These are phyloP conservation scores for Meliscaeva auricollis DNA, from an alignment of 2,888 invertebrate species.

Conservation along the genomic window DNA sequence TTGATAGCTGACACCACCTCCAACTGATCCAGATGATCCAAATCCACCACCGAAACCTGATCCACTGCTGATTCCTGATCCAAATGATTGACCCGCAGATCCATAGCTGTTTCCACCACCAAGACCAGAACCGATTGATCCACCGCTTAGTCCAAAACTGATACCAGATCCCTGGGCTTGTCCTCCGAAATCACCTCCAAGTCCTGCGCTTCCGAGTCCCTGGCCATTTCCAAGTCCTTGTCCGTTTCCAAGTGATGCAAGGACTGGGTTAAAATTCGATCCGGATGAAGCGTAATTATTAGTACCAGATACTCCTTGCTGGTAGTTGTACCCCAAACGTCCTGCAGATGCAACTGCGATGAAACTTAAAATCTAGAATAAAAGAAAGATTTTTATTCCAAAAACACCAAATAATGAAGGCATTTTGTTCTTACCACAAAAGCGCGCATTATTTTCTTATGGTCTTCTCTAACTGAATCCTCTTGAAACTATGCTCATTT, in stretches of 20 bases:
- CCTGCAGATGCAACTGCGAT: constrained; percentile 45
- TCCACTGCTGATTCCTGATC: not conserved
- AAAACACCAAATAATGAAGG: no score
- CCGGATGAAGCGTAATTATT: constrained; percentile 10
- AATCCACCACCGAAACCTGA: not conserved
- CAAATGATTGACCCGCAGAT: not conserved
- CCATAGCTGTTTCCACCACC: not conserved
- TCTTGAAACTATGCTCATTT: not conserved
- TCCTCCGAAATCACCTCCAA: not conserved
- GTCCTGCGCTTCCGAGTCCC: not conserved
- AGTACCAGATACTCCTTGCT: constrained; percentile 9
- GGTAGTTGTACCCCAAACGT: constrained; percentile 49
- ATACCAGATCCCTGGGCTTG: not conserved
- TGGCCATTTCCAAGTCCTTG: no score
- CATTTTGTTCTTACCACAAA: constrained; percentile 41
- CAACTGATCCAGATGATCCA: not conserved
- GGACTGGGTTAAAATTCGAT: not conserved
- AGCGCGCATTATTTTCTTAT: constrained; percentile 36
- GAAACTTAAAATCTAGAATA: constrained; percentile 39
- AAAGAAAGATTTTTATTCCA: not conserved
- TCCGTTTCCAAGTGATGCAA: no score
- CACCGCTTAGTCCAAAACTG: not conserved
- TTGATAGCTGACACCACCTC: not conserved
- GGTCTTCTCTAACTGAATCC: constrained; percentile 15
- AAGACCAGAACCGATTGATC: constrained; percentile 3